Percentiles rank a stretch among this genome's conserved stretches.
Evolutionary conservation across 2,888 invertebrate genomes (phyloP).

Genomic region (Lumbricus terrestris): DNA sequence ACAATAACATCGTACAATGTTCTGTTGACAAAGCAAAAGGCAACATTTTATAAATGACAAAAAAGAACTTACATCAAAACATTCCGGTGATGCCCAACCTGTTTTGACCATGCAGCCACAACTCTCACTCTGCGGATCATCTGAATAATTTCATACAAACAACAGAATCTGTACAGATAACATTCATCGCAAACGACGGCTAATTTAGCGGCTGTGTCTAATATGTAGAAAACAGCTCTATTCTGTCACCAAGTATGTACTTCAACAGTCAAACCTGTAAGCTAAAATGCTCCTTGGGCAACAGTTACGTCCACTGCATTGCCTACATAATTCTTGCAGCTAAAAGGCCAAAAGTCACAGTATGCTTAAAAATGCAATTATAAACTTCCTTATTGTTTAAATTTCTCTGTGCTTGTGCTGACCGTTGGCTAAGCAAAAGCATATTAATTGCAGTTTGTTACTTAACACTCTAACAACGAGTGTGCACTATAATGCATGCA

Average conservation of each 20-base stretch:
- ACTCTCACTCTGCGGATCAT: not conserved
- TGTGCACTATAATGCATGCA: too few species aligned
- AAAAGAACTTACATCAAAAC: not conserved
- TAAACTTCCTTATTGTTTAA: not conserved
- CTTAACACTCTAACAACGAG: too few species aligned
- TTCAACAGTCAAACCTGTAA: not conserved
- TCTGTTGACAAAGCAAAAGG: not conserved
- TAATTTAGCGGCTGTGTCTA: not conserved
- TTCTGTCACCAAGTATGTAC: too few species aligned
- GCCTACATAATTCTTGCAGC: not conserved
- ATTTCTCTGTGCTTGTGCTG: not conserved
- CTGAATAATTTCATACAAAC: not conserved
- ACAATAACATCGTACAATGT: not conserved
- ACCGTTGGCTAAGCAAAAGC: not conserved
- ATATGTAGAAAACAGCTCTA: too few species aligned
- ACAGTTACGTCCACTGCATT: not conserved
- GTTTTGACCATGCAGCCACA: slow-evolving; percentile 15
- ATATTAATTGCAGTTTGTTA: not conserved
- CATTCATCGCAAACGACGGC: not conserved
- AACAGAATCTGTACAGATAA: not conserved
- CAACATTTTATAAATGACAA: not conserved
- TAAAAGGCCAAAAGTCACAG: not conserved
- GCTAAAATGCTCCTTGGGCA: not conserved
- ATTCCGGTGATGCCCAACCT: slow-evolving; percentile 16
- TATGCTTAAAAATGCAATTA: not conserved